phyloP scores from a whole-genome alignment of 2,888 invertebrate species.

The Xylocampa areola region DNA sequence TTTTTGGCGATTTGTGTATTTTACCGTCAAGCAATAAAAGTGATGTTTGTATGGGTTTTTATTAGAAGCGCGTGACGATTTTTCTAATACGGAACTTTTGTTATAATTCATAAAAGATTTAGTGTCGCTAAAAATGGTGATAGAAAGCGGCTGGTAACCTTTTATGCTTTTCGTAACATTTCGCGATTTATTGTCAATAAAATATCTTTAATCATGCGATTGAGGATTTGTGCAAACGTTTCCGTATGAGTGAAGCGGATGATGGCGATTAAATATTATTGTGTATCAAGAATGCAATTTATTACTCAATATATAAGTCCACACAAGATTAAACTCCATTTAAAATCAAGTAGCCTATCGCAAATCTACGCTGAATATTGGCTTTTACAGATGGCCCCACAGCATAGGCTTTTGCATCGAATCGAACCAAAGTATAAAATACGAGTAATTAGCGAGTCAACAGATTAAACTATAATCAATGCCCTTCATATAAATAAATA shows the following conservation, averaged over 20 bases:
- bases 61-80: constrained; percentile 80
- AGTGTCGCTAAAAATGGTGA: constrained; percentile 52
- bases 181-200: constrained; percentile 55
- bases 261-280: not conserved
- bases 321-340: too few relatives aligned
- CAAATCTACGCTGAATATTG: too few relatives aligned
- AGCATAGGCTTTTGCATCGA: too few relatives aligned
- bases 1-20: constrained; percentile 83
- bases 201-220: constrained; percentile 48
- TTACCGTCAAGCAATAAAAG: constrained; percentile 80
- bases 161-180: constrained; percentile 54
- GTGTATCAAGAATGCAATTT: not conserved
- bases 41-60: constrained; percentile 82
- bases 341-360: too few relatives aligned
- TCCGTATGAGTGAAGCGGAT: constrained; percentile 33
- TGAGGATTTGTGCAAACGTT: constrained; percentile 37
- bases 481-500: too few relatives aligned
- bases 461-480: too few relatives aligned
- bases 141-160: constrained; percentile 49
- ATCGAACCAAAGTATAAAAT: too few relatives aligned
- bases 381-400: too few relatives aligned
- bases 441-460: too few relatives aligned
- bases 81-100: constrained; percentile 80
- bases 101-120: constrained; percentile 82
- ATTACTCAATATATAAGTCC: too few relatives aligned